A percentile compares a stretch with the other conserved stretches of the same genome.
phyloP scores from a whole-genome alignment of 2,113 vertebrate genomes.

The Asarcornis scutulata region DNA sequence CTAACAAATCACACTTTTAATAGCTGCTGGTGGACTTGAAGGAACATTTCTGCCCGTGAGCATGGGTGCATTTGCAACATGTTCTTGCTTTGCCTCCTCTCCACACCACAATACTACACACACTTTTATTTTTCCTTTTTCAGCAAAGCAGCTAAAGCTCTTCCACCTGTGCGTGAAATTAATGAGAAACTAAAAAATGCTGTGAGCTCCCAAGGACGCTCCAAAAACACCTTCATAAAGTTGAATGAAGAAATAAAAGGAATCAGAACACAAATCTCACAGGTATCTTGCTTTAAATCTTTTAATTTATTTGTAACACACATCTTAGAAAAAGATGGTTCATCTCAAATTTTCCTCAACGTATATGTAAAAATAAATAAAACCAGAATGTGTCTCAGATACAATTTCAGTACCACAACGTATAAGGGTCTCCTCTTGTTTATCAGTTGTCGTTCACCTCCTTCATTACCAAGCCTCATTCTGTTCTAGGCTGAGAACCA shows the following conservation, averaged over 20 bases:
- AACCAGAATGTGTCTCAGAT: neutral
- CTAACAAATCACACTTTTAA: neutral
- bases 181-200: conserved; percentile 68
- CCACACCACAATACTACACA: neutral
- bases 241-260: conserved; percentile 53
- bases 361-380: neutral
- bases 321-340: neutral
- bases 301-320: neutral
- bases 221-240: conserved; percentile 60
- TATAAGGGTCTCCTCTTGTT: neutral
- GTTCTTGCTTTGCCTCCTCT: neutral
- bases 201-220: conserved; percentile 67
- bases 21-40: neutral
- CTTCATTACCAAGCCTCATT: neutral
- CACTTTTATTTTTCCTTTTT: conserved; percentile 2
- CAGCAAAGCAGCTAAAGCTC: conserved; percentile 77
- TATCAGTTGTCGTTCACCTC: neutral
- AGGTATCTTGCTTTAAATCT: conserved; percentile 70
- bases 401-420: neutral
- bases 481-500: conserved; percentile 75
- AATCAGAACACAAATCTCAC: conserved; percentile 48
- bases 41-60: neutral
- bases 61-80: neutral
- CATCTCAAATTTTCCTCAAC: neutral
- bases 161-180: conserved; percentile 66